Percentiles rank a stretch among this genome's conserved stretches.
These are phyloP conservation scores for Pelagia noctiluca DNA, from an alignment of 30 jellyfish, hydroid and myxozoan genomes.

Conservation along the genomic window DNA sequence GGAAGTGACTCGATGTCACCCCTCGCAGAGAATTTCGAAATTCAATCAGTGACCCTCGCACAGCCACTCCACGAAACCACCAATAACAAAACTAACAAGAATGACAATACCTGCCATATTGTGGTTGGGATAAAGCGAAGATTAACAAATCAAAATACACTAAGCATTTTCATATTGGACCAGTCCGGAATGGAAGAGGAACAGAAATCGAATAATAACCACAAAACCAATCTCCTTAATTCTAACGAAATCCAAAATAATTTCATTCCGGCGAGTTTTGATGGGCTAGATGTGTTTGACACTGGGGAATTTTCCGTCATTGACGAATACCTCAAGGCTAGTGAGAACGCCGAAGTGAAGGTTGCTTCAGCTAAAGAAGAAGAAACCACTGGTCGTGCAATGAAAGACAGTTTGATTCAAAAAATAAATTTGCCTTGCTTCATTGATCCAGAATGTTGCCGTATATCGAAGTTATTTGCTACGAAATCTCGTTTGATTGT, in stretches of 20 bases:
- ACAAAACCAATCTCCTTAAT: no score
- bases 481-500: slow-evolving; percentile 43
- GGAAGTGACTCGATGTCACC: no score
- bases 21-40: no score
- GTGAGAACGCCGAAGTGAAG: slow-evolving; percentile 49
- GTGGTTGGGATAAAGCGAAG: no score
- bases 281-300: slow-evolving; percentile 39
- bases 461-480: slow-evolving; percentile 27
- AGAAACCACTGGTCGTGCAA: slow-evolving; percentile 23
- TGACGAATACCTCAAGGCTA: slow-evolving; percentile 84
- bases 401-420: slow-evolving; percentile 38
- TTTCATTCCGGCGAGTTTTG: slow-evolving; percentile 29
- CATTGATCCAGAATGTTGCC: slow-evolving; percentile 19
- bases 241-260: slow-evolving; percentile 24
- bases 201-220: no score
- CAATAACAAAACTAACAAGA: no score
- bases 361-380: slow-evolving; percentile 36
- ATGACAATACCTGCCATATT: no score
- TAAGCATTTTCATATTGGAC: no score
- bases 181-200: no score
- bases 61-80: no score
- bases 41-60: no score
- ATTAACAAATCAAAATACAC: no score
- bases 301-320: slow-evolving; percentile 77
- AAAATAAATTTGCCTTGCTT: slow-evolving; percentile 42